These are phyloP conservation scores for Exephanes ischioxanthus DNA, from an alignment of 2,888 invertebrate genomes.

Conservation along the genomic window DNA sequence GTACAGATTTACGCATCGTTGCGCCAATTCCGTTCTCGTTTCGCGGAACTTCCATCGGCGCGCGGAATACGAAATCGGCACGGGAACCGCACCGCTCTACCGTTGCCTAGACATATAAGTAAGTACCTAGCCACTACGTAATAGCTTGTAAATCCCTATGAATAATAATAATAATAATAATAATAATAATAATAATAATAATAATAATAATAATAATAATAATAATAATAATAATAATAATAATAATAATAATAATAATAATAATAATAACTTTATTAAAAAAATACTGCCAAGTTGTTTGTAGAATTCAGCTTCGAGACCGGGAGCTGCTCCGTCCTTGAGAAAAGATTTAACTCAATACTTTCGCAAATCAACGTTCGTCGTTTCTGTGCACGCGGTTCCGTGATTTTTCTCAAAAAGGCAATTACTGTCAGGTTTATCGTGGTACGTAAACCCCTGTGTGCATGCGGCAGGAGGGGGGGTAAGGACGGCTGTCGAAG, in stretches of 20 bases:
- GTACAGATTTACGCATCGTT: constrained; percentile 21
- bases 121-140: neutral
- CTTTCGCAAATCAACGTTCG: neutral
- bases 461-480: neutral
- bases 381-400: neutral
- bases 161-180: neutral
- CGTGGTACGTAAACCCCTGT: neutral
- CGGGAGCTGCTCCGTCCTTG: neutral
- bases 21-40: constrained; percentile 17
- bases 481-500: constrained; percentile 30
- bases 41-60: constrained; percentile 51
- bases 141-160: no score
- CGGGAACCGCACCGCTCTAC: neutral
- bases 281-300: neutral
- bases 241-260: no score
- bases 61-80: constrained; percentile 66
- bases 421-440: neutral
- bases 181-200: neutral
- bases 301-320: neutral
- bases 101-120: neutral
- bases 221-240: no score
- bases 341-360: neutral
- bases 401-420: constrained; percentile 1
- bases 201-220: no score
- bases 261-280: no score